These are phyloP conservation scores for Phaonia tiefii DNA, from an alignment of 2,888 invertebrate species.

Conservation along the genomic window DNA sequence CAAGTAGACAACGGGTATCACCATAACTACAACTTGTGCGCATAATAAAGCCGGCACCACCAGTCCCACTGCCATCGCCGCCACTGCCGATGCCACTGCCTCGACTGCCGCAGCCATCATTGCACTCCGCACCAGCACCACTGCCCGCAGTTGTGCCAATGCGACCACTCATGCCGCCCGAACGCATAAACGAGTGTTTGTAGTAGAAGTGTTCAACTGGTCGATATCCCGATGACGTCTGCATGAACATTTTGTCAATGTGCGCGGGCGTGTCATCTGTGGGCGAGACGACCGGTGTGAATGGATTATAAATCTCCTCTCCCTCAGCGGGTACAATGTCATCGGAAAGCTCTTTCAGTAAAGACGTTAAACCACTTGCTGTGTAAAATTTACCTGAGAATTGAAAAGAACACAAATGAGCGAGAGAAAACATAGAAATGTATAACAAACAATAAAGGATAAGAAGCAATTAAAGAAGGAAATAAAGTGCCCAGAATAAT, in stretches of 20 bases:
- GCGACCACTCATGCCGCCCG: constrained; percentile 65
- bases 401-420: no score
- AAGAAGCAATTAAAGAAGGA: constrained; percentile 5
- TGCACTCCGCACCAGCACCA: constrained; percentile 62
- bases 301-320: constrained; percentile 81
- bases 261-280: constrained; percentile 79
- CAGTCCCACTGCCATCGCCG: constrained; percentile 62
- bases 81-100: constrained; percentile 69
- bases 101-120: constrained; percentile 3
- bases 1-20: constrained; percentile 75
- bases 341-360: constrained; percentile 80
- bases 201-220: constrained; percentile 80
- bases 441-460: background rate
- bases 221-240: constrained; percentile 81
- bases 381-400: constrained; percentile 78
- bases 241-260: constrained; percentile 81
- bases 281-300: constrained; percentile 81
- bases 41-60: constrained; percentile 64
- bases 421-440: background rate
- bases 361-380: constrained; percentile 79
- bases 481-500: constrained; percentile 2
- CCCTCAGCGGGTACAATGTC: constrained; percentile 80
- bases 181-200: constrained; percentile 78
- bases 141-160: constrained; percentile 71
- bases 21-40: constrained; percentile 73